phyloP scores from a whole-genome alignment of 2,888 invertebrate species.

The Lampropteryx suffumata region DNA sequence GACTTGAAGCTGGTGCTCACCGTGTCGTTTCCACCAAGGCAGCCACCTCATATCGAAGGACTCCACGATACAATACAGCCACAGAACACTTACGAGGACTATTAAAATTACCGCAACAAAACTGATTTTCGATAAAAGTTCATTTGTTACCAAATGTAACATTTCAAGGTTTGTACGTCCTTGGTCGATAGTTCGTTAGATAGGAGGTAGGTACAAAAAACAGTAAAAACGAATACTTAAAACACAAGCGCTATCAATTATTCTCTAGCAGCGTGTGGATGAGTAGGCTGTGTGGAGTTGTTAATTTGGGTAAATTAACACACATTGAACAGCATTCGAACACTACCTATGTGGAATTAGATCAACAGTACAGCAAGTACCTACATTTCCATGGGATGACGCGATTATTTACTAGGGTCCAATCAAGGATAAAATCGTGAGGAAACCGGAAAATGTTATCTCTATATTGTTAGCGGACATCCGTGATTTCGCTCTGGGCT shows the following conservation, averaged over 20 bases:
- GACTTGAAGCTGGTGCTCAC: slow-evolving; percentile 29
- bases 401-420: background rate
- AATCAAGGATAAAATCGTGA: too few species aligned
- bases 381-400: slow-evolving; percentile 7
- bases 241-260: slow-evolving; percentile 19
- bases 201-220: background rate
- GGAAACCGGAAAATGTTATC: too few species aligned
- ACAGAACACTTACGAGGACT: slow-evolving; percentile 11
- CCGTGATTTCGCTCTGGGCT: too few species aligned
- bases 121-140: slow-evolving; percentile 18
- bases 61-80: slow-evolving; percentile 19
- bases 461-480: too few species aligned
- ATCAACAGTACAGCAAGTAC: slow-evolving; percentile 11
- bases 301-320: slow-evolving; percentile 41
- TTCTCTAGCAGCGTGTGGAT: slow-evolving; percentile 18
- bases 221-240: background rate
- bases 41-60: slow-evolving; percentile 37
- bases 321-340: slow-evolving; percentile 22
- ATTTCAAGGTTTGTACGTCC: slow-evolving; percentile 15
- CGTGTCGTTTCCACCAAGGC: slow-evolving; percentile 33
- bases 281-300: slow-evolving; percentile 29
- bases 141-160: slow-evolving; percentile 19
- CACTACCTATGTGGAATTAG: slow-evolving; percentile 17
- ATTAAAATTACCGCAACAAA: slow-evolving; percentile 10
- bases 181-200: slow-evolving; percentile 1